Base-by-base conservation (phyloP, 1,140 invertebrate species). In the Anoplolepis gracilipes region DNA sequence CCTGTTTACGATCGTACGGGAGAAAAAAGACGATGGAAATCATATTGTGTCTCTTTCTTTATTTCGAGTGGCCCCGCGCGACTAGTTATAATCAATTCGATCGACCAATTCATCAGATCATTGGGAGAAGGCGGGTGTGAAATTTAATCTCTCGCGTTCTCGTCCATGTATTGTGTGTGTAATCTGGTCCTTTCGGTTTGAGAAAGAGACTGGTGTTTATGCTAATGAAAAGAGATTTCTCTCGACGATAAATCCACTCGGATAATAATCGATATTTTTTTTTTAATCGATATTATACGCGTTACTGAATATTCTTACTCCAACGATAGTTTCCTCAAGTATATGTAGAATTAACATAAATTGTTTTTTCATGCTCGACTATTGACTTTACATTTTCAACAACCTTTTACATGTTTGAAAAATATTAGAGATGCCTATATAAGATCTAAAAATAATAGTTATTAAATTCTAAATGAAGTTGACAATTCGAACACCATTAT, bases 21-120 rank as follows among this genome's bases (percentile, higher is more conserved):
- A 76, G 53, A 70, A 57, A n/a, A 72, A 72, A 49, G 78, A 19
- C 16, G 42, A 13, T 46, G 11, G 25, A 39, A 62, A 61, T 55
- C 30, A 42, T 55, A 46, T 81, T 53, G 25, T 16, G n/a, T n/a
- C 36, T 3, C 39, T 75, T 46, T 81, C 75, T 73, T 82, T 61
- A 82, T 61, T 72, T 36, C 87, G 39, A 67, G 16, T 81, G 42
- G 61, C 25, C 42, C 39, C 65, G 42, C 69, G 65, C 69, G 65
- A 76, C 78, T 75, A 79, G 85, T 87, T 86, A 90, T 90, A 89
- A 90, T 89, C 88, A 75, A 90, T 90, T 89, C 85, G 88, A 90
- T 89, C 88, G 79, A 88, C 87, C 88, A 86, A 89, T 89, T 88
- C 87, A 67, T 89, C 88, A 62, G 87, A 75, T 90, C 88, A 64